A percentile compares a stretch with the other conserved stretches of the same genome.
phyloP scores from a whole-genome alignment of 2,797 vertebrate genomes.

The Cirrhinus mrigala region DNA sequence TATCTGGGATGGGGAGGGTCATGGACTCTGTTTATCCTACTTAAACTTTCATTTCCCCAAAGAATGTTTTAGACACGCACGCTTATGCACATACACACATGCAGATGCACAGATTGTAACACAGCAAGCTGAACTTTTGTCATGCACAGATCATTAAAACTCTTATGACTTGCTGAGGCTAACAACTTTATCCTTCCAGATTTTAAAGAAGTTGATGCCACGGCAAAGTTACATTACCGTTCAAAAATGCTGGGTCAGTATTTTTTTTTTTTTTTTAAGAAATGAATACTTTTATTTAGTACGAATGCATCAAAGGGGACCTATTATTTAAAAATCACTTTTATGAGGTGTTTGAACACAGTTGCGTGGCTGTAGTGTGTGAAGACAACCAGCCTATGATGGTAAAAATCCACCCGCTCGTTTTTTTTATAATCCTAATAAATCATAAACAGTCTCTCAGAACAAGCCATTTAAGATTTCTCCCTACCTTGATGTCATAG shows the following conservation, averaged over 20 bases:
- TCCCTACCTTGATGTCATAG: too few relatives aligned
- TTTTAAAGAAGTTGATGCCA: not conserved
- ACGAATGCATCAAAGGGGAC: not conserved
- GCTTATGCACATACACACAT: slow-evolving; percentile 16
- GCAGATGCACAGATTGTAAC: slow-evolving; percentile 27
- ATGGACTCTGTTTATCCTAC: slow-evolving; percentile 53
- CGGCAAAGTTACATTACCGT: not conserved
- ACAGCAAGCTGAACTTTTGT: slow-evolving; percentile 25
- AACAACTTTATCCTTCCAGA: not conserved
- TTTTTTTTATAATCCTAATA: too few relatives aligned
- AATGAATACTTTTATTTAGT: not conserved
- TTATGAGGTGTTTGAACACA: too few relatives aligned
- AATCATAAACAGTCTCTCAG: too few relatives aligned
- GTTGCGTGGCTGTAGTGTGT: too few relatives aligned
- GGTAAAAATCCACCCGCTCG: too few relatives aligned
- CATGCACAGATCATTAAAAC: not conserved
- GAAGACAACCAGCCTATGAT: too few relatives aligned
- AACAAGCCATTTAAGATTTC: too few relatives aligned
- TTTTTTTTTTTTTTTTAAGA: not conserved
- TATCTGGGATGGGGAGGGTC: slow-evolving; percentile 46
- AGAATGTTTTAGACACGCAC: slow-evolving; percentile 47
- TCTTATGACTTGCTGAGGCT: slow-evolving; percentile 3
- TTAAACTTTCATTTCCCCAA: slow-evolving; percentile 61
- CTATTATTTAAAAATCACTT: too few relatives aligned
- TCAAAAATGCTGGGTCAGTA: not conserved